Base-by-base conservation (phyloP, 2,113 vertebrate species). In the Pseudolaguvia tuberculata region DNA sequence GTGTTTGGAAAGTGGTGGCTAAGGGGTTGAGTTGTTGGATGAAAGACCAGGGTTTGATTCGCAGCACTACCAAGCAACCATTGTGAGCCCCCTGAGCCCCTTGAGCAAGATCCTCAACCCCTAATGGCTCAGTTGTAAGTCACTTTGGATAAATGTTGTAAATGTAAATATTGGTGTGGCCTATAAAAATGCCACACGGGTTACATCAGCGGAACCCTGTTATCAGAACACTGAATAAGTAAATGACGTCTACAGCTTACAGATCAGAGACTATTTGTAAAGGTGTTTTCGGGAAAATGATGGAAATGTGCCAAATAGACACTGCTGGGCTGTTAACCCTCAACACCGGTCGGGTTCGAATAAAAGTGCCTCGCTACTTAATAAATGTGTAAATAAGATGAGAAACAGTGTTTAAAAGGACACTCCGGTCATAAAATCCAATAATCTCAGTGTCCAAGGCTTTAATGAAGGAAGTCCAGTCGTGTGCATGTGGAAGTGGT, bases 391-490 rank as follows among this genome's bases (percentile, higher is more conserved):
- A 66, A 17, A 66, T 42, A 45, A 12, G 29, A 61, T 63, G 61
- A 62, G 11, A 62, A 62, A 62, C 20, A 62, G 59, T n/a, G 39
- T 39, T 15, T 47, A 25, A 65, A 42, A 67, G 63, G 50, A 45
- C 63, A 67, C 2, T 11, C 45, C 29, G 15, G 45, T 25, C 15
- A 50, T 48, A 67, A 67, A 67, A 29, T 50, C 50, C 7, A 5
- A 20, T 48, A 50, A 67, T 20, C 50, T 4, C 45, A 12, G 4
- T 50, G 50, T 67, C 8, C 47, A 70, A 70, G 51, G 29, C 55
- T 70, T 56, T 39, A 55, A 55, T 70, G 52, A 70, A 56, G 68
- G n/a, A 12, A 39, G 31, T 50, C 45, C 23, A 53, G 50, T 27
- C 27, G 11, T 21, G n/a, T 39, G n/a, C 21, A 58, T 27, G 69